A percentile compares a stretch with the other conserved stretches of the same genome.
These are phyloP conservation scores for Palythoa grandis DNA, from an alignment of 92 coral and sea anemone genomes.

Conservation along the genomic window DNA sequence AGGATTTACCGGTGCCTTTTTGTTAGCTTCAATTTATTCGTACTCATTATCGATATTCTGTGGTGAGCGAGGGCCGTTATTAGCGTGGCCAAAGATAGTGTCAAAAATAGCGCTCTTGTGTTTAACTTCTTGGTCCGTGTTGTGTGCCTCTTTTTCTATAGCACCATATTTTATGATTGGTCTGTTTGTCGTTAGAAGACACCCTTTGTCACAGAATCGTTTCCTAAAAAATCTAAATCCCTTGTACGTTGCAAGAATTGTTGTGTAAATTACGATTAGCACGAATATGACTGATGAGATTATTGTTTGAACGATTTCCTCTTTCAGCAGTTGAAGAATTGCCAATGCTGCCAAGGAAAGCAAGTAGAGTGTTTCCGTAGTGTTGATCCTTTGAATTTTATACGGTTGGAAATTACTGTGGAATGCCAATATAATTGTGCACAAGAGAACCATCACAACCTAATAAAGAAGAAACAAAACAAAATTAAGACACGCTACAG, in stretches of 20 bases:
- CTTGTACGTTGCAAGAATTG: conserved; percentile 47
- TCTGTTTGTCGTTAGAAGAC: conserved; percentile 1
- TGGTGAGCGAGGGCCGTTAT: not conserved
- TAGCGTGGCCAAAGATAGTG: conserved; percentile 52
- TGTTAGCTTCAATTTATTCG: not conserved
- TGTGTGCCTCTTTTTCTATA: not conserved
- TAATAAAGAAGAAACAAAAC: conserved; percentile 24
- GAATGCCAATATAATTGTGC: conserved; percentile 58
- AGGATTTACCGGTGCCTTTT: not conserved
- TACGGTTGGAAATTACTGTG: conserved; percentile 94
- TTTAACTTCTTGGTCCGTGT: conserved; percentile 42
- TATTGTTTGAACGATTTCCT: conserved; percentile 31
- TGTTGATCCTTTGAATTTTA: conserved; percentile 71
- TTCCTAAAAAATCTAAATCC: conserved; percentile 63
- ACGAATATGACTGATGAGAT: conserved; percentile 49
- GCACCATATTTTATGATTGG: conserved; percentile 57
- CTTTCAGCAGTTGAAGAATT: conserved; percentile 66
- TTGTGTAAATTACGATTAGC: conserved; percentile 54
- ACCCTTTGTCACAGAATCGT: conserved; percentile 41
- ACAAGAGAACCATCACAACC: conserved; percentile 75
- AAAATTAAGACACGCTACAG: not conserved
- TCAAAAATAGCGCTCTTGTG: conserved; percentile 56
- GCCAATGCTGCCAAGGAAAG: conserved; percentile 68
- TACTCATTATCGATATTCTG: conserved; percentile 3
- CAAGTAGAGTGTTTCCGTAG: conserved; percentile 87